Conservation (phyloP, 2,797 vertebrate species). For the Chiroxiphia lanceolata region DNA sequence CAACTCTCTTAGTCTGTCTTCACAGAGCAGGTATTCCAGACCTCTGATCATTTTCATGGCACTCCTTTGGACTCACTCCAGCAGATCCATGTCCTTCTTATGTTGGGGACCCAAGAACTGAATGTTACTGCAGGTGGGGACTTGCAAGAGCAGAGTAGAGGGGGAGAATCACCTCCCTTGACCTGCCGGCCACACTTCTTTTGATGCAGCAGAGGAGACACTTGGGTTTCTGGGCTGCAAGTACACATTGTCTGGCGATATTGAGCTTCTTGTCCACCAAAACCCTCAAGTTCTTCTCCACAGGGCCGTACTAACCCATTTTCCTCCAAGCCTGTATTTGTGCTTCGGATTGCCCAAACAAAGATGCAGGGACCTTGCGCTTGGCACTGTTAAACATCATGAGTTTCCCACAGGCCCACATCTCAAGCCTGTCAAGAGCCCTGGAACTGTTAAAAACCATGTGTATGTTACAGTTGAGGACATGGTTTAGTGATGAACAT, state of each 20-base stretch:
- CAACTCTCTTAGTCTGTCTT: background rate
- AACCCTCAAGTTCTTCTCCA: background rate
- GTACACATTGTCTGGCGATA: too few species aligned
- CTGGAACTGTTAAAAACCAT: background rate
- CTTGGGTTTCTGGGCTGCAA: background rate
- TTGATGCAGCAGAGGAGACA: background rate
- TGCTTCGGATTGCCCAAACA: background rate
- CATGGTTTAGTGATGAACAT: background rate
- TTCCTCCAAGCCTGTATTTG: background rate
- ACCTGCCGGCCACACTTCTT: background rate
- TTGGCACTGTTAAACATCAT: too few species aligned
- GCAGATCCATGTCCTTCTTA: background rate
- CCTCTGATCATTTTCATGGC: background rate
- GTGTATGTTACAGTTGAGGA: background rate
- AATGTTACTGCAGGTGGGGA: background rate
- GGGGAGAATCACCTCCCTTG: background rate
- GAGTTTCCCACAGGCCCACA: rapidly evolving
- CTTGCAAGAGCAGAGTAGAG: background rate
- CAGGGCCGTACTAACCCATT: background rate
- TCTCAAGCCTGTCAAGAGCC: background rate
- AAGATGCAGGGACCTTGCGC: rapidly evolving
- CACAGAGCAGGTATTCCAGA: rapidly evolving
- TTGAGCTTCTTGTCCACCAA: background rate
- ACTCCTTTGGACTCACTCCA: background rate
- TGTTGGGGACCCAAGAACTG: background rate